Conservation (phyloP, 2,888 invertebrate genomes). For the Sinhomidia bicolor region DNA sequence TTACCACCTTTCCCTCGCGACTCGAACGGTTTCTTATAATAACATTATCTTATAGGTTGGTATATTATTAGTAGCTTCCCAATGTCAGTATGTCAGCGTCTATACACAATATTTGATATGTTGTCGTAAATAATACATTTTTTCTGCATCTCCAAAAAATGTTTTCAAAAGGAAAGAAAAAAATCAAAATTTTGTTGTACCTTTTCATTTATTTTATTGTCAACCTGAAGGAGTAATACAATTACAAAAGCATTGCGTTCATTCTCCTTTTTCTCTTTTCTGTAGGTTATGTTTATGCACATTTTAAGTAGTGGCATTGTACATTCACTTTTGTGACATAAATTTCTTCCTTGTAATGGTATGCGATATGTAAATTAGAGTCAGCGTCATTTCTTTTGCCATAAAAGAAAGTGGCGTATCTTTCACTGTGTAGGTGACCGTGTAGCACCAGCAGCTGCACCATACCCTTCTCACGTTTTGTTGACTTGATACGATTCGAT, state of each 20-base stretch:
- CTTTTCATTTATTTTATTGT: conserved; percentile 8
- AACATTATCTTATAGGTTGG: neutral
- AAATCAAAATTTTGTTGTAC: neutral
- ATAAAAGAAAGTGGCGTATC: conserved; percentile 1
- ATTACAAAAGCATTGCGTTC: conserved; percentile 2
- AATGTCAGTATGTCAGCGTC: neutral
- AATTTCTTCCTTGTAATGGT: neutral
- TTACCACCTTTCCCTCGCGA: too few relatives aligned
- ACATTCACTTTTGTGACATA: conserved; percentile 7
- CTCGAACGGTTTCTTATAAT: neutral
- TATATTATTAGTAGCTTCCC: neutral
- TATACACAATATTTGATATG: too few relatives aligned
- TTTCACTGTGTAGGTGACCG: neutral
- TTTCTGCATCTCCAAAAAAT: neutral
- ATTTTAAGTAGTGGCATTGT: neutral
- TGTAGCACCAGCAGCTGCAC: neutral
- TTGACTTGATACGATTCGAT: conserved; percentile 14
- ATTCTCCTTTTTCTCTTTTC: neutral
- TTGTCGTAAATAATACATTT: neutral
- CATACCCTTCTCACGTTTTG: neutral
- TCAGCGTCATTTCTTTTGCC: neutral
- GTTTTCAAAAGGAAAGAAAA: neutral
- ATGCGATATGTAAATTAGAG: conserved; percentile 17
- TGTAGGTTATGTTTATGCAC: neutral
- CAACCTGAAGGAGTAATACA: neutral